Conservation (phyloP, 2,113 vertebrate genomes). For the Vulpes lagopus region DNA sequence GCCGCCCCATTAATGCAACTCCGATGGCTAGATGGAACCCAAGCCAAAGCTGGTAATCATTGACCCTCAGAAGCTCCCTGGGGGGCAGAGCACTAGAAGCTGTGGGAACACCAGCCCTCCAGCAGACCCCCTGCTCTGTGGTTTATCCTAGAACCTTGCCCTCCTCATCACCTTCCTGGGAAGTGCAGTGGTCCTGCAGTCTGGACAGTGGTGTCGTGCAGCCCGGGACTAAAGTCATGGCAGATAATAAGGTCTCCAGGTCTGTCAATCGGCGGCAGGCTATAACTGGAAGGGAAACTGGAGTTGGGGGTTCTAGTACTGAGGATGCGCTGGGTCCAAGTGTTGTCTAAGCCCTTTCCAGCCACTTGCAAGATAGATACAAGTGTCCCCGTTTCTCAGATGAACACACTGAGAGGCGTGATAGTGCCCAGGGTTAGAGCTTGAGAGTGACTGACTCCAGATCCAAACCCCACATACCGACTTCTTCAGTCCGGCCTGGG, state of each 20-base stretch:
- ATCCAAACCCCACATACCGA: background rate
- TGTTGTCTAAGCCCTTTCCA: background rate
- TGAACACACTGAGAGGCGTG: background rate
- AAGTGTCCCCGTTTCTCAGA: background rate
- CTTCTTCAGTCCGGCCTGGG: background rate
- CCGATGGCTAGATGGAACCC: background rate
- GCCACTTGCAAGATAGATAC: background rate
- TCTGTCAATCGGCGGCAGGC: background rate
- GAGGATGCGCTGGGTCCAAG: background rate
- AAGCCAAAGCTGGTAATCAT: slow-evolving; percentile 66
- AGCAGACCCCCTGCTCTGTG: background rate
- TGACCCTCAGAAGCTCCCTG: slow-evolving; percentile 39
- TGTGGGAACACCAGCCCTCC: background rate
- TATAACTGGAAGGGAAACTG: background rate
- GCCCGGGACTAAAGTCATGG: background rate
- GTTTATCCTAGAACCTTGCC: background rate
- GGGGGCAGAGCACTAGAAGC: background rate
- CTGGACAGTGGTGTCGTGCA: background rate
- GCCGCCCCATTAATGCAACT: slow-evolving; percentile 70
- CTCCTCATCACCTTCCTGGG: slow-evolving; percentile 51
- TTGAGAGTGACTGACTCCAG: background rate
- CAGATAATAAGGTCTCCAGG: accelerated
- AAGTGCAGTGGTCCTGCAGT: accelerated
- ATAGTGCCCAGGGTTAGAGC: background rate
- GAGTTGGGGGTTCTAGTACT: background rate